A percentile compares a stretch with the other conserved stretches of the same genome.
Conservation (phyloP, 2,797 vertebrate genomes). For the Propithecus perrieri region DNA sequence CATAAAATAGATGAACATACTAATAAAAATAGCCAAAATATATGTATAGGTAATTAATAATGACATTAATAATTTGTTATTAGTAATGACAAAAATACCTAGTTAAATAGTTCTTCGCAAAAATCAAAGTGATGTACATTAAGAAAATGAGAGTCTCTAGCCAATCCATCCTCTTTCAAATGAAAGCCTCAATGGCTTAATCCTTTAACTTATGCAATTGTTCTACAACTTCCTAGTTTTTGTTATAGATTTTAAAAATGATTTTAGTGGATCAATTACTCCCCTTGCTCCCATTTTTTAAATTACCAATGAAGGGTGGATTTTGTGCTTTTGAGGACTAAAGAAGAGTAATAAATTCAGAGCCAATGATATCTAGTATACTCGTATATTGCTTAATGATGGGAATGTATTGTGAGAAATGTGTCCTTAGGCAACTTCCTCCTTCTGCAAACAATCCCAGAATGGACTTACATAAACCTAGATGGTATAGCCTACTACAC, state of each 20-base stretch:
- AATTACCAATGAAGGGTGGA: background rate
- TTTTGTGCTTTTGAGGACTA: background rate
- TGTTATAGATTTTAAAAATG: background rate
- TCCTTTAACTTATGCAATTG: background rate
- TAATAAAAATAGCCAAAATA: conserved; percentile 28
- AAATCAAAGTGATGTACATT: background rate
- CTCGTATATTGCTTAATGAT: background rate
- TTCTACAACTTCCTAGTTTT: background rate
- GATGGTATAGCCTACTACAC: background rate
- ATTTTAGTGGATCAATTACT: background rate
- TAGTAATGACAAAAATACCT: background rate
- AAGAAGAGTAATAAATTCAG: background rate
- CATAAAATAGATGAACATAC: background rate
- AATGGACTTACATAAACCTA: background rate
- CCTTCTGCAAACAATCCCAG: background rate
- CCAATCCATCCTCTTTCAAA: background rate
- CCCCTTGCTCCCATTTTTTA: background rate
- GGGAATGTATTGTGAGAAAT: background rate
- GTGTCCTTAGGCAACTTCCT: background rate
- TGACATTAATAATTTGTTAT: background rate
- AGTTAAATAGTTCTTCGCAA: background rate
- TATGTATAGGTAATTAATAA: background rate
- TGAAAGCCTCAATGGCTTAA: background rate
- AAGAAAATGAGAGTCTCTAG: background rate
- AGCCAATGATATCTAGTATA: background rate